Base-by-base conservation (phyloP, 2,113 vertebrate genomes). In the Dipodomys spectabilis region DNA sequence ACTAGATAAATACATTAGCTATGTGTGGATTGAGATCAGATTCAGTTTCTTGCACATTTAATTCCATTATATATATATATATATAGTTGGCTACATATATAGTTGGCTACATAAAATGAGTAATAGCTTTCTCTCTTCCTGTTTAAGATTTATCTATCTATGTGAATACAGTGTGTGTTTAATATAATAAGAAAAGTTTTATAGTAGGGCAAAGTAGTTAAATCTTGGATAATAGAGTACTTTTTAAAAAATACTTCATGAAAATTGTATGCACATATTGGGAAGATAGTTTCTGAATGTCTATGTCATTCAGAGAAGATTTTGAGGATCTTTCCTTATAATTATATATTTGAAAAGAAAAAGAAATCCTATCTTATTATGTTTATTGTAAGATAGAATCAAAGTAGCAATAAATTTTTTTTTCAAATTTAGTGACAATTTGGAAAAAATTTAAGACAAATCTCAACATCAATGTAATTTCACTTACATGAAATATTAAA, bases 1-100 rank as follows among this genome's bases (percentile, higher is more conserved):
- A 88, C 8, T 82, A 64, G 22, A 86, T 93, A 80, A 90, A 84
- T 86, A 60, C 39, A 13, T 72, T 57, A 91, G 30, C 39, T 75
- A 25, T 74, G 3, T 68, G 6, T 49, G 49, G 49, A 49, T 11
- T 49, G 49, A 49, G 49, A 49, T 49, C 49, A 49, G 12, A 49
- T 49, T 10, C 49, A 49, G 12, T 49, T 49, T 49, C 49, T 49
- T 49, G 49, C 49, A 49, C 49, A 49, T 9, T 11, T 49, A 49
- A 49, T 49, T 49, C 49, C 12, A 49, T 49, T 49, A 12, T 49
- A 49, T n/a, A n/a, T n/a, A n/a, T n/a, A n/a, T n/a, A n/a, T n/a
- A n/a, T 49, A 12, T 11, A 49, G 9, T 12, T 49, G 3, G 12
- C 49, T 12, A 49, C 49, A 57, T 16, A 57, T 49, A 12, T 11